These are phyloP conservation scores for Chionoecetes opilio DNA, from an alignment of 1,140 invertebrate species.

Conservation along the genomic window DNA sequence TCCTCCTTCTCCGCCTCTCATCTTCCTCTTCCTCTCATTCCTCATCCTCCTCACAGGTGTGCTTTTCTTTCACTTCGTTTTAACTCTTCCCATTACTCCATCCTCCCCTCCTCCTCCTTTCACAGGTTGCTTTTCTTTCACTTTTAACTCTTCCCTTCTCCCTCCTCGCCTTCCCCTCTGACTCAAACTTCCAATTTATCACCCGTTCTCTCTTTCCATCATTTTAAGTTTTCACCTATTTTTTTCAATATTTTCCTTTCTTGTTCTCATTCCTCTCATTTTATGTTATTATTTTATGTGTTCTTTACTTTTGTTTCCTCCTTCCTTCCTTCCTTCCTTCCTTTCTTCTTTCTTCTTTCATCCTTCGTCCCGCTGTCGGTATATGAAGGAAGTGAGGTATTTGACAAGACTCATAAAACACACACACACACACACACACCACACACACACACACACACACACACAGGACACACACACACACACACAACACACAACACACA, in stretches of 20 bases:
- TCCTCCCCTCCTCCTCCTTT: no score
- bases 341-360: background rate
- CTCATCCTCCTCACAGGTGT: no score
- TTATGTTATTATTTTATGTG: background rate
- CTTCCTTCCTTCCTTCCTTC: background rate
- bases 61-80: background rate
- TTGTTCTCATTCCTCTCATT: background rate
- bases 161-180: no score
- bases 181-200: no score
- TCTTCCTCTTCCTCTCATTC: background rate
- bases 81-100: background rate
- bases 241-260: no score
- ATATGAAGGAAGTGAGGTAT: no score
- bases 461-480: conserved; percentile 19
- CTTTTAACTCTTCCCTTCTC: no score
- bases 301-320: background rate
- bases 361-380: background rate
- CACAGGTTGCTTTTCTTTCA: background rate
- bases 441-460: background rate
- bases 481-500: conserved; percentile 43
- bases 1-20: background rate
- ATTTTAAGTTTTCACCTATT: background rate
- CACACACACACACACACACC: no score
- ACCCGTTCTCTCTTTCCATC: background rate
- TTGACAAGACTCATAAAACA: no score